Base-by-base conservation (phyloP, 2,113 vertebrate genomes). In the Pomatorhinus ruficollis region DNA sequence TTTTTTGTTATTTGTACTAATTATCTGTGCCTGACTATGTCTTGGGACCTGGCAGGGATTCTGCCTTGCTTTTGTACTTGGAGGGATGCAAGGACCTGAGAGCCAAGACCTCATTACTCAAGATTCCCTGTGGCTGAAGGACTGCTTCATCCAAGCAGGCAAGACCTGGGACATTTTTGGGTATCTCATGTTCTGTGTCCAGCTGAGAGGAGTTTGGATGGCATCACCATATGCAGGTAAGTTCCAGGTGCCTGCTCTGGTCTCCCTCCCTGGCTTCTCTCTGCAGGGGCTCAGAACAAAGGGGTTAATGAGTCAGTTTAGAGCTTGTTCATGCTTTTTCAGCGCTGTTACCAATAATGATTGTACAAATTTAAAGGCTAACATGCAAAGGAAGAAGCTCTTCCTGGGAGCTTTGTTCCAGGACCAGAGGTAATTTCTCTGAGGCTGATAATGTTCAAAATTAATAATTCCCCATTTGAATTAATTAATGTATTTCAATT, bases 381-480 rank as follows among this genome's bases (percentile, higher is more conserved):
- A 37, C 22, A 4, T 61, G 22, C 11, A 65, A 8, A 11, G 27
- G 53, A 79, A n/a, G 70, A 59, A 18, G 23, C 42, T 75, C 54
- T 88, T 93, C 82, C 65, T 87, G 49, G 11, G 74, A 92, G 87
- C 57, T 94, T 92, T 89, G n/a, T 75, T 88, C 45, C 59, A 83
- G 52, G 24, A 75, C 31, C 47, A 53, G 49, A 90, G 72, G 71
- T 88, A 86, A 94, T 95, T 96, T 94, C 68, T 93, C 42, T 1
- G 7, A 93, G 52, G 90, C 49, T 89, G 83, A 59, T 85, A 75
- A 88, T 77, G 49, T 75, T 87, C 64, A 75, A 96, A 96, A 95
- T 97, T 94, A 90, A 93, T 94, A 88, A 94, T 84, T 90, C 69
- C 90, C 72, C n/a, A 20, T 78, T 96, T 94, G 44, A 97, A 95